Evolutionary conservation across 2,888 invertebrate species (phyloP), one percentile per base, ranked within the genome.

Genomic region (Sylvicola fuscatus): DNA sequence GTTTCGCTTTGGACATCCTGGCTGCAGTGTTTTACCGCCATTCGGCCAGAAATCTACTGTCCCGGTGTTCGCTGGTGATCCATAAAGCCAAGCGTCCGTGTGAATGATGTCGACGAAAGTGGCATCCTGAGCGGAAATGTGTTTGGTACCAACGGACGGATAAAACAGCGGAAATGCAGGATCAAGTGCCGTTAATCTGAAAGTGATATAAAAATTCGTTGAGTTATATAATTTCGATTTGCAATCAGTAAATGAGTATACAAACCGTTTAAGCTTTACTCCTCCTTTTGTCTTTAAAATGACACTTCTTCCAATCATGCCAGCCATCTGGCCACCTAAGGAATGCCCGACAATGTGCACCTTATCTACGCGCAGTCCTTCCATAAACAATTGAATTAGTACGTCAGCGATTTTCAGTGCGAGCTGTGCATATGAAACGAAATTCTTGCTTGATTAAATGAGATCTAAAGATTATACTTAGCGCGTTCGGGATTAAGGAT

Each of bases 21-120:
- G 46, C 27, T 46, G 46, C 12, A 44, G 31, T 3, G 43, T 40
- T 34, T 36, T 40, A 4, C 46, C 46, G 4, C 37, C 39, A 34
- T 46, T 46, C 29, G 42, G 43, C 42, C 40, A 70, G 70, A 47
- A 70, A 70, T 8, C 70, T 0, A 56, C 68, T 0, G 67, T 66
- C 1, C 69, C 71, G 0, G 69, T 68, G 12, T 56, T 50, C 1
- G 64, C 61, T 0, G 69, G 69, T 0, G 69, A 68, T 0, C 70
- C 71, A 39, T 69, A 70, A 0, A 62, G 57, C 17, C 70, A 69
- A 0, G 70, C 69, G 43, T 75, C 73, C 1, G 77, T 73, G 47
- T 78, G 78, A 38, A 78, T 74, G 4, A 77, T 64, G 49, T 77
- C 70, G 2, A 70, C 70, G 32, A 70, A 68, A 34, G 65, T 63